Evolutionary conservation across 1,140 invertebrate genomes (phyloP).

Genomic region (Heliothis subflexa): DNA sequence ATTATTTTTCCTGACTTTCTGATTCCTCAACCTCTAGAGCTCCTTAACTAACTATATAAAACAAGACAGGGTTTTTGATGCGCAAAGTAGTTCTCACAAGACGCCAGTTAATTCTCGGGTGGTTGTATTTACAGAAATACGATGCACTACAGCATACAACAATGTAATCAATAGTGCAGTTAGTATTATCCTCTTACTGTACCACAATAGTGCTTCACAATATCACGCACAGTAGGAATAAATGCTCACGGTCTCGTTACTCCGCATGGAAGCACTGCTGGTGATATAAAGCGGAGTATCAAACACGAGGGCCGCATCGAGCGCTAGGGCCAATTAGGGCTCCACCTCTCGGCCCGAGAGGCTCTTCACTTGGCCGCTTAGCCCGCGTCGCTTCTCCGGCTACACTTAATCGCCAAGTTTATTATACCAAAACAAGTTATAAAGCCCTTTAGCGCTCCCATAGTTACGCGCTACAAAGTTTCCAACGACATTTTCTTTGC

Average conservation of each 20-base stretch:
- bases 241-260: not conserved
- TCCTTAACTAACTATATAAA: too few species aligned
- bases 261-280: not conserved
- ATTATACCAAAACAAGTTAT: conserved; percentile 13
- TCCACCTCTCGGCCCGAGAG: conserved; percentile 36
- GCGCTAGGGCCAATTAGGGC: conserved; percentile 53
- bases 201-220: conserved; percentile 5
- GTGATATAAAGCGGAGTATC: conserved; percentile 37
- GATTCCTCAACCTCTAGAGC: too few species aligned
- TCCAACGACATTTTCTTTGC: conserved; percentile 12
- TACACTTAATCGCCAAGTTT: conserved; percentile 41
- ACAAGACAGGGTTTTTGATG: too few species aligned
- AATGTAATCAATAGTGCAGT: not conserved
- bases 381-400: conserved; percentile 25
- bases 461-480: conserved; percentile 7
- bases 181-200: not conserved
- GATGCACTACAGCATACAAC: too few species aligned
- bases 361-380: conserved; percentile 46
- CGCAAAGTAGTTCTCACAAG: too few species aligned
- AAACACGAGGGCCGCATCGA: conserved; percentile 47
- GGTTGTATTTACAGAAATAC: too few species aligned
- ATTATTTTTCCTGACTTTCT: too few species aligned
- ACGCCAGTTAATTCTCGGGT: too few species aligned
- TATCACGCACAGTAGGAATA: not conserved
- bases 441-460: not conserved